phyloP scores from a whole-genome alignment of 2,113 vertebrate genomes.

The Rhea americana region DNA sequence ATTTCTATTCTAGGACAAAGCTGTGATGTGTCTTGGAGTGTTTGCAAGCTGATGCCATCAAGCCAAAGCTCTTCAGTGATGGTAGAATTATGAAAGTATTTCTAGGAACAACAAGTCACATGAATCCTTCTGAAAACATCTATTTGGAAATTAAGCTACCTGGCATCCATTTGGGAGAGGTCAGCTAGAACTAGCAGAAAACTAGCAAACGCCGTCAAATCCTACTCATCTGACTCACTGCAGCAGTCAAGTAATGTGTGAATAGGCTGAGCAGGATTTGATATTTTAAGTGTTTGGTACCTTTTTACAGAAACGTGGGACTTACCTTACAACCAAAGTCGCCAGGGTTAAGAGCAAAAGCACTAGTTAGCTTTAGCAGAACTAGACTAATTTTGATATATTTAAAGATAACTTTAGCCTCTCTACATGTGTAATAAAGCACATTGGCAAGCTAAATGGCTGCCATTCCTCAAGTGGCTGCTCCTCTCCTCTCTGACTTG shows the following conservation, averaged over 20 bases:
- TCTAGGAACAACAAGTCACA: background rate
- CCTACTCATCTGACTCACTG: background rate
- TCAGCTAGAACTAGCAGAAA: background rate
- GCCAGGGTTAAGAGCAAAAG: background rate
- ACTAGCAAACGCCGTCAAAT: background rate
- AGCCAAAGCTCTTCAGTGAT: conserved; percentile 33
- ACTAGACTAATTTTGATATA: background rate
- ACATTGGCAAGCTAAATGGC: background rate
- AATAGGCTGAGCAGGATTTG: background rate
- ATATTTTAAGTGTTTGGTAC: background rate
- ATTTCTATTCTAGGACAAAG: conserved; percentile 32
- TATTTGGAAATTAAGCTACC: background rate
- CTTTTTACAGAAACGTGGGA: background rate
- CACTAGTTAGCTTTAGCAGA: background rate
- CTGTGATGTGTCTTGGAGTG: conserved; percentile 45
- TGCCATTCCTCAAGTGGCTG: background rate
- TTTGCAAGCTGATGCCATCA: conserved; percentile 22
- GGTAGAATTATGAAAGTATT: background rate
- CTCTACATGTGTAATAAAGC: background rate
- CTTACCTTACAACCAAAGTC: background rate
- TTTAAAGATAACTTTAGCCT: background rate
- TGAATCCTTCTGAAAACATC: background rate
- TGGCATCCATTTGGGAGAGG: background rate
- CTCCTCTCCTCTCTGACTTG: background rate
- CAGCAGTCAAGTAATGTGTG: background rate